phyloP scores from a whole-genome alignment of 30 jellyfish, hydroid and myxozoan genomes.

The Turritopsis dohrnii region DNA sequence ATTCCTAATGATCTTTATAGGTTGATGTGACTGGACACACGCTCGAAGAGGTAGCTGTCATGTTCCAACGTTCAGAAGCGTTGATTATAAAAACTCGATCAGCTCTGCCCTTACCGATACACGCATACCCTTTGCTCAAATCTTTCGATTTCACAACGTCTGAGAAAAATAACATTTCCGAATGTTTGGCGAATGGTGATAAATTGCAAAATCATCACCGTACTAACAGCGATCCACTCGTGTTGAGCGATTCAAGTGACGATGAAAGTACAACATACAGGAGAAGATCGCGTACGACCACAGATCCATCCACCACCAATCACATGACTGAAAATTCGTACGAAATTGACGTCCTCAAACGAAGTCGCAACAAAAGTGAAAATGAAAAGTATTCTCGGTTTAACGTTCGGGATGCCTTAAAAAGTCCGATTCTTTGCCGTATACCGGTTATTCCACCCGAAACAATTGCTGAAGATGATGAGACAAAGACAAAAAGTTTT shows the following conservation, averaged over 20 bases:
- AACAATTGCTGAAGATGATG: neutral
- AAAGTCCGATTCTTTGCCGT: constrained; percentile 4
- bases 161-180: neutral
- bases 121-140: constrained; percentile 19
- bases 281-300: constrained; percentile 5
- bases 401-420: neutral
- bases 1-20: constrained; percentile 6
- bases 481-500: neutral
- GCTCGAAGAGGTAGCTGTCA: constrained; percentile 77
- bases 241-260: neutral
- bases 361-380: neutral
- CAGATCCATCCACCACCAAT: neutral
- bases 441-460: constrained; percentile 8
- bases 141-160: neutral
- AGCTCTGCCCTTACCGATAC: constrained; percentile 49
- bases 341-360: neutral
- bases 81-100: constrained; percentile 68
- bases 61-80: constrained; percentile 81
- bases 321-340: neutral
- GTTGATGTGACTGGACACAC: constrained; percentile 53
- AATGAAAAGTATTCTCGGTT: neutral
- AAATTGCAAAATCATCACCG: neutral
- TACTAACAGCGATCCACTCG: constrained; percentile 1
- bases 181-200: neutral
- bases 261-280: neutral